Percentiles rank a stretch among this genome's conserved stretches.
phyloP scores from a whole-genome alignment of 2,113 vertebrate genomes.

The Tachycineta bicolor region DNA sequence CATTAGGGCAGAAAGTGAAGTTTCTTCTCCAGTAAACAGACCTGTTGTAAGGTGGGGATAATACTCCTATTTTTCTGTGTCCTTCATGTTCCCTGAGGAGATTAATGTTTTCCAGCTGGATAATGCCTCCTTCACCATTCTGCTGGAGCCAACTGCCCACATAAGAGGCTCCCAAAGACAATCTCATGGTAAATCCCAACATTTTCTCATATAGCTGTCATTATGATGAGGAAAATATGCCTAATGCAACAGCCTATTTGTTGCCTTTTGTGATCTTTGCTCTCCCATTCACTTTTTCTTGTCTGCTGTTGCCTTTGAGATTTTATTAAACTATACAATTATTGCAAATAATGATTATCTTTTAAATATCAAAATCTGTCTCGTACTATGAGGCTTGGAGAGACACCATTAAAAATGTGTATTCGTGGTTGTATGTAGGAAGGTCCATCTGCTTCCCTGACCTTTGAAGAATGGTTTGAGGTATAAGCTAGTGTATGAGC shows the following conservation, averaged over 20 bases:
- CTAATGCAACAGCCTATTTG: not conserved
- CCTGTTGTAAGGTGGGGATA: not conserved
- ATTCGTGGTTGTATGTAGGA: not conserved
- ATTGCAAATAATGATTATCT: not conserved
- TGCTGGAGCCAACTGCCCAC: not conserved
- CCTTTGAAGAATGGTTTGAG: not conserved
- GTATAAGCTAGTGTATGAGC: not conserved
- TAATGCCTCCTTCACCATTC: not conserved
- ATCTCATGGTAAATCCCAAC: not conserved
- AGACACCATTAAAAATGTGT: not conserved
- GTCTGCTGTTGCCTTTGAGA: not conserved
- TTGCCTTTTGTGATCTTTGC: not conserved
- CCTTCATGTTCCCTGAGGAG: not conserved
- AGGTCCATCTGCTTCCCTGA: not conserved
- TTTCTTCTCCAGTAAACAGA: not conserved
- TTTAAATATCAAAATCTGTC: not conserved
- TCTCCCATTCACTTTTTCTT: not conserved
- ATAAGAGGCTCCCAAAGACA: not conserved
- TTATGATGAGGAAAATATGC: not conserved
- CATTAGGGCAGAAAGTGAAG: not conserved
- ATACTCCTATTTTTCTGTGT: not conserved
- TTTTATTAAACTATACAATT: not conserved
- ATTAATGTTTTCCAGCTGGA: not conserved
- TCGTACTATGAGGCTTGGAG: not conserved
- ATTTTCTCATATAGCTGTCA: not conserved